phyloP scores from a whole-genome alignment of 2,113 vertebrate species.

The Bagarius yarrelli region DNA sequence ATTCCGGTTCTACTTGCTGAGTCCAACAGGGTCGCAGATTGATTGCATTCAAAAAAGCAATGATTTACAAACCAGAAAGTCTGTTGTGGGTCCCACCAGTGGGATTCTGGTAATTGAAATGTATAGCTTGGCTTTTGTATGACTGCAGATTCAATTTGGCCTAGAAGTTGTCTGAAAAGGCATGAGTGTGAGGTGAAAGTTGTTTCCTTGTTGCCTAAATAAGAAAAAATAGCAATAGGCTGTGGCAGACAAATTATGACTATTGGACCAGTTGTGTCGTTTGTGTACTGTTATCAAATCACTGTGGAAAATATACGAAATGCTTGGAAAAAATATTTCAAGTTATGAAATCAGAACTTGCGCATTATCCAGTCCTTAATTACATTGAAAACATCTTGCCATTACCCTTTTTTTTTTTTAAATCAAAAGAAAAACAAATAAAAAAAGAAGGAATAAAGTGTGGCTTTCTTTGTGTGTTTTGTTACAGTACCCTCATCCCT shows the following conservation, averaged over 20 bases:
- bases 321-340: slow-evolving; percentile 14
- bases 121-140: slow-evolving; percentile 43
- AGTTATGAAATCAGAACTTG: slow-evolving; percentile 4
- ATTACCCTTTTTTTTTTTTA: slow-evolving; percentile 26
- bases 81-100: neutral
- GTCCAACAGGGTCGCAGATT: slow-evolving; percentile 40
- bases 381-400: neutral
- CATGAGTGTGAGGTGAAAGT: slow-evolving; percentile 14
- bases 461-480: slow-evolving; percentile 18
- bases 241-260: slow-evolving; percentile 33
- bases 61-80: slow-evolving; percentile 42
- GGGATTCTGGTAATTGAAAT: slow-evolving; percentile 43
- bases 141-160: slow-evolving; percentile 40
- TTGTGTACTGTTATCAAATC: slow-evolving; percentile 34
- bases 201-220: slow-evolving; percentile 41
- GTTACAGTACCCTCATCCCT: slow-evolving; percentile 53
- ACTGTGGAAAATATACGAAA: slow-evolving; percentile 24
- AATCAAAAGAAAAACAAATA: slow-evolving; percentile 28
- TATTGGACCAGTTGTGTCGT: slow-evolving; percentile 31
- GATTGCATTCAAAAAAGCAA: slow-evolving; percentile 30
- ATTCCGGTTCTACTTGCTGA: slow-evolving; percentile 55
- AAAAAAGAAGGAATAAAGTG: slow-evolving; percentile 46
- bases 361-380: neutral
- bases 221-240: slow-evolving; percentile 30
- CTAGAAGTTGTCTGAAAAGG: slow-evolving; percentile 26